phyloP scores from a whole-genome alignment of 1,140 invertebrate species.

The Pseudomyrmex gracilis region DNA sequence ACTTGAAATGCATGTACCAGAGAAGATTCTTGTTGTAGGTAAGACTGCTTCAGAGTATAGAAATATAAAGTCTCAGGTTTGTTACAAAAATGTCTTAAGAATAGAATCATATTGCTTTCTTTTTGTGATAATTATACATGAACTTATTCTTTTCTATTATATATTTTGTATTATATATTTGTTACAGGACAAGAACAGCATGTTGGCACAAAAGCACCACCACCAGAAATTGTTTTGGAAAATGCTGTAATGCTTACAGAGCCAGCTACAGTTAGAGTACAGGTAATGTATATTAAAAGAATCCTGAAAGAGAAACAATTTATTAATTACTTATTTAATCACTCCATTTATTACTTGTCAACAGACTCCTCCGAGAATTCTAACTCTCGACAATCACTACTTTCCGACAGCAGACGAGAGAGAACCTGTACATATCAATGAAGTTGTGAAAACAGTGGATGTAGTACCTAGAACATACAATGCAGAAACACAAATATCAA shows the following conservation, averaged over 20 bases:
- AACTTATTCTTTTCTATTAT: neutral
- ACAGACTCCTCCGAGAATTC: constrained; percentile 91
- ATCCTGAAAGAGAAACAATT: neutral
- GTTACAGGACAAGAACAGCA: constrained; percentile 91
- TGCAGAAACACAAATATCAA: constrained; percentile 78
- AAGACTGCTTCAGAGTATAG: constrained; percentile 57
- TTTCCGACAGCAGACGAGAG: constrained; percentile 91
- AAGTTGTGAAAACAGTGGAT: constrained; percentile 65
- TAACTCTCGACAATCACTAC: constrained; percentile 92
- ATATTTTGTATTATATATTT: neutral
- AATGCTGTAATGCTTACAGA: constrained; percentile 91
- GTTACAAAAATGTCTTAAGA: neutral
- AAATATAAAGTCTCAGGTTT: neutral
- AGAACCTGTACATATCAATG: constrained; percentile 77
- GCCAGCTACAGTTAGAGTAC: constrained; percentile 90
- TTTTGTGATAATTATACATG: neutral
- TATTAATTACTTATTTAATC: neutral
- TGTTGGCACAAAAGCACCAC: constrained; percentile 92
- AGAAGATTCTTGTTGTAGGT: constrained; percentile 94
- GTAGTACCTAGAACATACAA: constrained; percentile 67
- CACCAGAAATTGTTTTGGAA: constrained; percentile 93
- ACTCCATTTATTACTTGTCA: constrained; percentile 1
- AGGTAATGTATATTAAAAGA: constrained; percentile 79
- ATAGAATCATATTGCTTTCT: too few relatives aligned
- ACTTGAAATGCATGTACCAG: constrained; percentile 96